These are phyloP conservation scores for Hedya salicella DNA, from an alignment of 2,888 invertebrate genomes.

Conservation along the genomic window DNA sequence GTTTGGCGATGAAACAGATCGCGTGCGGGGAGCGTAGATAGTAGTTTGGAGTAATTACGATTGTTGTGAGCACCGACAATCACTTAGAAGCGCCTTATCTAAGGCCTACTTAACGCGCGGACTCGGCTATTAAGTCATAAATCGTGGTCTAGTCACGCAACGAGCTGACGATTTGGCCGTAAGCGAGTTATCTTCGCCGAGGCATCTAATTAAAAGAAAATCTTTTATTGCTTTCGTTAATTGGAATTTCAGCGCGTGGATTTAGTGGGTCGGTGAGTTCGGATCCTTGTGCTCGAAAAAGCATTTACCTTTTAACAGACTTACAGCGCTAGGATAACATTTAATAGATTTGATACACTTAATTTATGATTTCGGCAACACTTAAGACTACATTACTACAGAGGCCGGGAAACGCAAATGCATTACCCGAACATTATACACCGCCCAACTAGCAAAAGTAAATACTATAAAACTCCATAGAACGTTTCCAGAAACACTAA, in stretches of 20 bases:
- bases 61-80: constrained; percentile 85
- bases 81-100: constrained; percentile 84
- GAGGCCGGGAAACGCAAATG: no score
- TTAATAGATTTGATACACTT: no score
- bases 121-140: constrained; percentile 83
- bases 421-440: no score
- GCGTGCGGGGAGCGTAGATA: constrained; percentile 80
- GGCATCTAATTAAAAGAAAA: constrained; percentile 75
- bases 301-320: not conserved
- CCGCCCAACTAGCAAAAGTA: no score
- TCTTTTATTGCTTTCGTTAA: constrained; percentile 56
- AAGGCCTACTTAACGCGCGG: constrained; percentile 82
- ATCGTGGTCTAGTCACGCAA: constrained; percentile 78
- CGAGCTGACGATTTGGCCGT: constrained; percentile 53
- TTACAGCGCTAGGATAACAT: no score
- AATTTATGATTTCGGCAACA: no score
- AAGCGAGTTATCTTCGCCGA: constrained; percentile 74
- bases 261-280: constrained; percentile 1
- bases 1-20: constrained; percentile 76
- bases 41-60: constrained; percentile 84
- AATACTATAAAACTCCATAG: no score
- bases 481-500: no score
- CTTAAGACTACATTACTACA: no score
- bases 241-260: constrained; percentile 40
- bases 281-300: not conserved